Conservation (phyloP, 1,140 invertebrate species). For the Plodia interpunctella region DNA sequence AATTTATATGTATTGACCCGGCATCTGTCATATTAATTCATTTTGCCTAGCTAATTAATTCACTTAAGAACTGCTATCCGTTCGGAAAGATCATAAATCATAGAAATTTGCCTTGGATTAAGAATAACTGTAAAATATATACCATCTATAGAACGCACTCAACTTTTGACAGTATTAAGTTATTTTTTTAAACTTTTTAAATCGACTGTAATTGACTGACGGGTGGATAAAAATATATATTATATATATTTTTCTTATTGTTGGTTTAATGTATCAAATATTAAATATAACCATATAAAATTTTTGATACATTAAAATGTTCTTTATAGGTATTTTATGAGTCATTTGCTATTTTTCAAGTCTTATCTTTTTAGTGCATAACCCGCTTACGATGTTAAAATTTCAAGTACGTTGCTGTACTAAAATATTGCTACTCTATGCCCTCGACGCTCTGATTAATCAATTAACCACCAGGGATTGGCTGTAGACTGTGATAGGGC, state of each 20-base stretch:
- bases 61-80: constrained; percentile 1
- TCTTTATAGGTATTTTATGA: too few species aligned
- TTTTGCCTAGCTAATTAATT: constrained; percentile 14
- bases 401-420: background rate
- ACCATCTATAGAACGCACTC: background rate
- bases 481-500: constrained; percentile 52
- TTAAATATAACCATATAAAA: too few species aligned
- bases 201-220: too few species aligned
- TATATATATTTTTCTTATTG: too few species aligned
- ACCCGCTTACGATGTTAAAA: too few species aligned
- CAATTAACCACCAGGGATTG: constrained; percentile 69
- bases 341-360: too few species aligned
- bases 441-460: constrained; percentile 46
- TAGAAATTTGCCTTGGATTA: background rate
- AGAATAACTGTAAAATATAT: background rate
- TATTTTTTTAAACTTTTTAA: too few species aligned
- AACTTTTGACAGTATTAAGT: background rate
- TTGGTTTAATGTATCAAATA: too few species aligned
- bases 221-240: too few species aligned
- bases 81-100: background rate
- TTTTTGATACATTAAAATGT: too few species aligned
- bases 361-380: too few species aligned
- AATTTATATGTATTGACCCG: constrained; percentile 10
- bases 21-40: constrained; percentile 5
- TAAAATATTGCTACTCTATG: background rate